Evolutionary conservation across 2,113 vertebrate genomes (phyloP), one percentile per base, ranked within the genome.

Genomic region (Cnemophilus loriae): DNA sequence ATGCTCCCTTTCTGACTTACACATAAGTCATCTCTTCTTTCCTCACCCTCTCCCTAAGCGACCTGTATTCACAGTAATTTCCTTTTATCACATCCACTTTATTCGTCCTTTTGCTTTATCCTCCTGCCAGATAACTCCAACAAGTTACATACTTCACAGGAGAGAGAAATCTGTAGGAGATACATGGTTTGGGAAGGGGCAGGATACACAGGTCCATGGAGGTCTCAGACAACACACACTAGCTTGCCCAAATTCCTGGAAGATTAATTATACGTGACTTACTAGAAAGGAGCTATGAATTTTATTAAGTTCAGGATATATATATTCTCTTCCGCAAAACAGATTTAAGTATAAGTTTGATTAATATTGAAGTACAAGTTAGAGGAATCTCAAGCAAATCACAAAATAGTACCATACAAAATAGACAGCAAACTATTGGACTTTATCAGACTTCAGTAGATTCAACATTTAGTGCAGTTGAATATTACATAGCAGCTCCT

Each of bases 171-270:
- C 30, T 6, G 2, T 3, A 42, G 39, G 22, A 90, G 19, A 35
- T 2, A 7, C 0, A 27, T 0, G 3, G 52, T 33, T 23, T 10
- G 42, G 15, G 16, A 13, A 23, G 11, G 15, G 23, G 3, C 3
- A 11, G 42, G 20, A 32, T 69, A 39, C 9, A 69, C 16, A 84
- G 6, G 19, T 32, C 57, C 33, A 33, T 4, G 1, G 15, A 39
- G 4, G 10, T 24, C n/a, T 16, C 44, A 78, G 11, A 37, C 23
- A 89, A 50, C 5, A 63, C 17, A 84, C 8, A 64, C 12, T 20
- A 28, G 6, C 17, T 84, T 87, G 16, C 39, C 30, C 56, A 64
- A 55, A 67, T 56, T 74, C 37, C 22, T 47, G 7, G 8, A 26
- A 63, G 10, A 59, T 20, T 9, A n/a, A 42, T 7, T 68, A 37